Evolutionary conservation across 1,140 invertebrate species (phyloP).

Genomic region (Aplysia californica): DNA sequence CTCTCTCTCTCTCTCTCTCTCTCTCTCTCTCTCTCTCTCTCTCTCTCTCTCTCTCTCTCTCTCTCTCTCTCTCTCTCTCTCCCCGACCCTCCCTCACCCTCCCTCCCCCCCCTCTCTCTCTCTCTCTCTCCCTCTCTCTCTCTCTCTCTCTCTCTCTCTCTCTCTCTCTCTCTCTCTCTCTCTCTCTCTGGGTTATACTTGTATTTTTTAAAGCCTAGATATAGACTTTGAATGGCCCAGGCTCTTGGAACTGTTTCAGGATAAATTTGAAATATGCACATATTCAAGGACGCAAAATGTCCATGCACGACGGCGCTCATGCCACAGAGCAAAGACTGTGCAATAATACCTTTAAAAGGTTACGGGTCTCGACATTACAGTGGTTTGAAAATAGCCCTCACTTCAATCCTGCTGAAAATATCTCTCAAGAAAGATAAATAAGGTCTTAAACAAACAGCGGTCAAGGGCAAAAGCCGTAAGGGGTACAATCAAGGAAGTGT

Average conservation of each 20-base stretch:
- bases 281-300: too few relatives aligned
- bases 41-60: slow-evolving; percentile 14
- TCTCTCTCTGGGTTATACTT: background rate
- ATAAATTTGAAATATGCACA: background rate
- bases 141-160: slow-evolving; percentile 8
- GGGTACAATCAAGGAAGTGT: too few relatives aligned
- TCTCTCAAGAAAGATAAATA: background rate
- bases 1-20: slow-evolving; percentile 24
- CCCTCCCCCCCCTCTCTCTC: background rate
- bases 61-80: background rate
- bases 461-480: too few relatives aligned
- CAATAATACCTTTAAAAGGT: background rate
- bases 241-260: too few relatives aligned
- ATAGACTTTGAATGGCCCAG: too few relatives aligned
- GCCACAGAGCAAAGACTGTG: background rate
- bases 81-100: background rate
- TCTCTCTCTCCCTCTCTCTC: background rate
- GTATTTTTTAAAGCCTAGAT: background rate
- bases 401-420: too few relatives aligned
- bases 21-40: background rate
- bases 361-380: background rate
- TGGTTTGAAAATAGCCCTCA: too few relatives aligned
- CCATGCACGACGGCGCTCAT: too few relatives aligned
- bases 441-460: too few relatives aligned
- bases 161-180: slow-evolving; percentile 8